These are phyloP conservation scores for Chinchilla lanigera DNA, from an alignment of 2,113 vertebrate species.

Conservation along the genomic window DNA sequence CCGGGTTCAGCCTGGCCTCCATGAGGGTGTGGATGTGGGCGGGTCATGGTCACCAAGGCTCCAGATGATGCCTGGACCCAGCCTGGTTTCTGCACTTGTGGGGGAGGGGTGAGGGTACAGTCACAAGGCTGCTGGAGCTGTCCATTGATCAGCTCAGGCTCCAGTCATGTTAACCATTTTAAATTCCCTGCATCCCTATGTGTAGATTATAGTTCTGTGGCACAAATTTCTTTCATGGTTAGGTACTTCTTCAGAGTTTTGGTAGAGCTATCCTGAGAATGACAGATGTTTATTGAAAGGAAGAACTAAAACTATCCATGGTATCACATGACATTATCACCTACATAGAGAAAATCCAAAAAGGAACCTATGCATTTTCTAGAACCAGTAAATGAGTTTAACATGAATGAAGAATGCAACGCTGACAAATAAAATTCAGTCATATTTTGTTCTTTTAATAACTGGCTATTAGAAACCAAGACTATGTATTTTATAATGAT, in stretches of 20 bases:
- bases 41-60: too few relatives aligned
- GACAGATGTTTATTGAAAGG: background rate
- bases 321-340: background rate
- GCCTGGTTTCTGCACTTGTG: too few relatives aligned
- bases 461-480: background rate
- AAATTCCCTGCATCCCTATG: background rate
- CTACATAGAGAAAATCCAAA: background rate
- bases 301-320: background rate
- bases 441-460: background rate
- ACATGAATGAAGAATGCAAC: background rate
- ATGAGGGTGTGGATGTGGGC: too few relatives aligned
- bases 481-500: background rate
- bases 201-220: background rate
- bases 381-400: background rate
- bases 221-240: background rate
- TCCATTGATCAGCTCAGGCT: too few relatives aligned
- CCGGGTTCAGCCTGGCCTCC: too few relatives aligned
- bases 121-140: too few relatives aligned
- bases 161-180: background rate
- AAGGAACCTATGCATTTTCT: background rate
- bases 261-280: background rate
- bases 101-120: too few relatives aligned
- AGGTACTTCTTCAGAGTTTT: background rate
- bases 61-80: too few relatives aligned
- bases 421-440: background rate